Conservation (phyloP, 2,113 vertebrate genomes). For the Phycodurus eques region DNA sequence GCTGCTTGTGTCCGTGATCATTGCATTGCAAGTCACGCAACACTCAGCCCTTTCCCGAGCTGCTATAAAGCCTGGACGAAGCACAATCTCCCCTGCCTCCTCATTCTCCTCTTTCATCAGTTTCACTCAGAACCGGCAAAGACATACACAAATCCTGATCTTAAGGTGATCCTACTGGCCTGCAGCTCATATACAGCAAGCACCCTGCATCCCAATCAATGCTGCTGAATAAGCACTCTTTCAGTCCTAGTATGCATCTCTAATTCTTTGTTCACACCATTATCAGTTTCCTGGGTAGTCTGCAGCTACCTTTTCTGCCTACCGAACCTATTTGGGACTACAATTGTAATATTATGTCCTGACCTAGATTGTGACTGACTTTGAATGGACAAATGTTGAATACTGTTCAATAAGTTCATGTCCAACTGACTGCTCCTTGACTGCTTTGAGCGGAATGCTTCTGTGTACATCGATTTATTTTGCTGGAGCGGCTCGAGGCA, state of each 20-base stretch:
- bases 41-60: constrained; percentile 14
- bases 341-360: neutral
- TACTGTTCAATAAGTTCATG: neutral
- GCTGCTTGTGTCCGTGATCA: constrained; percentile 49
- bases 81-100: neutral
- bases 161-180: constrained; percentile 1
- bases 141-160: constrained; percentile 19
- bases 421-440: neutral
- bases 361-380: neutral
- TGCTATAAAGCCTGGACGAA: neutral
- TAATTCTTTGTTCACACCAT: constrained; percentile 11
- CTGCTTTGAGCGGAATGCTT: neutral
- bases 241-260: neutral
- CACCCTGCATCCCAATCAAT: constrained; percentile 43
- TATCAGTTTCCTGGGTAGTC: neutral
- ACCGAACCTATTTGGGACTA: neutral
- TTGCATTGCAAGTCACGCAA: constrained; percentile 44
- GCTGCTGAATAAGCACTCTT: constrained; percentile 38
- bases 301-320: neutral
- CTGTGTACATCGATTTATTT: constrained; percentile 2
- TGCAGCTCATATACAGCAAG: constrained; percentile 23
- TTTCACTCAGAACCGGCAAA: neutral
- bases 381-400: neutral
- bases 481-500: constrained; percentile 10
- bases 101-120: neutral